phyloP scores from a whole-genome alignment of 2,797 vertebrate species.

The Atherinosoma microstoma region DNA sequence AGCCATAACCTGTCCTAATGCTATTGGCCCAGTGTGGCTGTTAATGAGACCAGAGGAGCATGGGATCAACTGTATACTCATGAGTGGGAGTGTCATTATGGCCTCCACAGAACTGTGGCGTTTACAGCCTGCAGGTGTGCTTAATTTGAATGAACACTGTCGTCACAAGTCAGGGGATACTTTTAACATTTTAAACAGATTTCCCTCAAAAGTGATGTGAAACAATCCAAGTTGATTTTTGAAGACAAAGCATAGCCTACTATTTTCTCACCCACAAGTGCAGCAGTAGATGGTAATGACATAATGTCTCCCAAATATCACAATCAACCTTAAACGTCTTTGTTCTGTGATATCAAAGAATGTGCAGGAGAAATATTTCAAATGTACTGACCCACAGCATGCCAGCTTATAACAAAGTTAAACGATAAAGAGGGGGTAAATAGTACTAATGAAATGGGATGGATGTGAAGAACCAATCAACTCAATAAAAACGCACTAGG shows the following conservation, averaged over 20 bases:
- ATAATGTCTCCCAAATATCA: background rate
- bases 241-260: slow-evolving; percentile 23
- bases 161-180: background rate
- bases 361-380: background rate
- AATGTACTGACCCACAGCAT: background rate
- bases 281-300: slow-evolving; percentile 1
- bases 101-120: slow-evolving; percentile 19
- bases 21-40: slow-evolving; percentile 74
- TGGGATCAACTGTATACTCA: slow-evolving; percentile 59
- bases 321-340: background rate
- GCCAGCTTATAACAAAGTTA: background rate
- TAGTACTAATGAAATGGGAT: background rate
- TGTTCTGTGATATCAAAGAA: background rate
- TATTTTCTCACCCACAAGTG: background rate
- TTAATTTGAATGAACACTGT: slow-evolving; percentile 39
- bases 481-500: background rate
- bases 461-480: no score
- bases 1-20: slow-evolving; percentile 72
- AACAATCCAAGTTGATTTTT: background rate
- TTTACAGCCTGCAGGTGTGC: slow-evolving; percentile 37
- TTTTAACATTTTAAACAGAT: slow-evolving; percentile 17
- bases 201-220: slow-evolving; percentile 5
- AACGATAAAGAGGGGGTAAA: background rate
- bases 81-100: slow-evolving; percentile 19
- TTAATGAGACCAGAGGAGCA: slow-evolving; percentile 46